A percentile compares a stretch with the other conserved stretches of the same genome.
Conservation (phyloP, 2,888 invertebrate species). For the Lasioglossum leucozonium region DNA sequence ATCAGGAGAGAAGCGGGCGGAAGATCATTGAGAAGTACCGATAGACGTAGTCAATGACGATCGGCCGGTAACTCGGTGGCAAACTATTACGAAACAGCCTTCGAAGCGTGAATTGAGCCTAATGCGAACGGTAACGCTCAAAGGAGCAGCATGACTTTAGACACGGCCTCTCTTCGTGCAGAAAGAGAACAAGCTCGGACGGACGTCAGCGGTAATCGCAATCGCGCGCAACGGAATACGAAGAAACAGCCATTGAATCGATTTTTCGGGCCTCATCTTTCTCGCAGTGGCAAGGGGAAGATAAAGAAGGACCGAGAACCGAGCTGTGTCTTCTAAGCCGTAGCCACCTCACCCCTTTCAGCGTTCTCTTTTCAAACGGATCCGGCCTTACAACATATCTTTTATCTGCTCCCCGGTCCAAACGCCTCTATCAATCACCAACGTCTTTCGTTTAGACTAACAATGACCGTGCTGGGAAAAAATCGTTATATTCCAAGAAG, state of each 20-base stretch:
- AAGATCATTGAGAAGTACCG: background rate
- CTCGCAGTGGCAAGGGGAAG: background rate
- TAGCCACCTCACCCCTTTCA: conserved; percentile 47
- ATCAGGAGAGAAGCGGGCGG: background rate
- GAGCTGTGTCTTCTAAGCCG: conserved; percentile 45
- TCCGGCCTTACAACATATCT: conserved; percentile 36
- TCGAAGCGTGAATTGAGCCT: background rate
- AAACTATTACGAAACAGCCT: background rate
- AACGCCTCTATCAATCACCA: conserved; percentile 21
- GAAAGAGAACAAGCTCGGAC: background rate
- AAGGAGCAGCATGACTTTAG: background rate
- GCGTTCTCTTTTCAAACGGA: conserved; percentile 49
- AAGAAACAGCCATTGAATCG: conserved; percentile 47
- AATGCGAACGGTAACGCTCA: conserved; percentile 6
- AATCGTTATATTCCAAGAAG: conserved; percentile 23
- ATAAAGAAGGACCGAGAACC: conserved; percentile 30
- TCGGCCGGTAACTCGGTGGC: background rate
- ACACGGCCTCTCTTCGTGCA: background rate
- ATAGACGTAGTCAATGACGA: background rate
- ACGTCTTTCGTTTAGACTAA: conserved; percentile 45
- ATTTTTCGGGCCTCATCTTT: conserved; percentile 44
- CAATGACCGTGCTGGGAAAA: conserved; percentile 41
- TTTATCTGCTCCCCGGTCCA: conserved; percentile 24
- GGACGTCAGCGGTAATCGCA: conserved; percentile 12
- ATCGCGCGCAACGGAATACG: conserved; percentile 15